Conservation (phyloP, 2,797 vertebrate genomes). For the Pseudochromis fuscus region DNA sequence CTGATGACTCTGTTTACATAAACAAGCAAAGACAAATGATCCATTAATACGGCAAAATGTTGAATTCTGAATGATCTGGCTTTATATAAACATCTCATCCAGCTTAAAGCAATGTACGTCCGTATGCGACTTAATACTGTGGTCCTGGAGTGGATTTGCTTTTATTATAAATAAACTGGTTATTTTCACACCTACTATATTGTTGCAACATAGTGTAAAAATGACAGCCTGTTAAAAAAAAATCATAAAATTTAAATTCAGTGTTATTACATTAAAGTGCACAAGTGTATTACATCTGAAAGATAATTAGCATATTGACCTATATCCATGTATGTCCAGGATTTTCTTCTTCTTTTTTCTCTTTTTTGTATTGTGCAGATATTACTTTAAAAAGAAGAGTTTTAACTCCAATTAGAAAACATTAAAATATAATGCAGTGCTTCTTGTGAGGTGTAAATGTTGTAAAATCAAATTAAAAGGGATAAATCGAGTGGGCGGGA, state of each 20-base stretch:
- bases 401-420: no score
- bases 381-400: neutral
- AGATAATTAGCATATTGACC: constrained; percentile 11
- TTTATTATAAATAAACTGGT: neutral
- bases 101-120: constrained; percentile 24
- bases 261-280: neutral
- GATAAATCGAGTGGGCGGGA: neutral
- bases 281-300: neutral
- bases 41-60: constrained; percentile 64
- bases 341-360: neutral
- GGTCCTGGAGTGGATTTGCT: constrained; percentile 27
- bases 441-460: constrained; percentile 1
- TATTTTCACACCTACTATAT: neutral
- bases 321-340: neutral
- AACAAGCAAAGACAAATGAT: constrained; percentile 71
- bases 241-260: neutral
- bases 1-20: constrained; percentile 81
- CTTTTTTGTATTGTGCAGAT: neutral
- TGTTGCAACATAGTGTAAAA: neutral
- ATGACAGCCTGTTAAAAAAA: neutral
- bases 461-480: constrained; percentile 26
- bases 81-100: constrained; percentile 56
- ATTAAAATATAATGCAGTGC: neutral
- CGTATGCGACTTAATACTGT: constrained; percentile 24
- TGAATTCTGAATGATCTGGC: constrained; percentile 50